Evolutionary conservation across 2,888 invertebrate genomes (phyloP), one percentile per base, ranked within the genome.

Genomic region (Tridacna crocea): DNA sequence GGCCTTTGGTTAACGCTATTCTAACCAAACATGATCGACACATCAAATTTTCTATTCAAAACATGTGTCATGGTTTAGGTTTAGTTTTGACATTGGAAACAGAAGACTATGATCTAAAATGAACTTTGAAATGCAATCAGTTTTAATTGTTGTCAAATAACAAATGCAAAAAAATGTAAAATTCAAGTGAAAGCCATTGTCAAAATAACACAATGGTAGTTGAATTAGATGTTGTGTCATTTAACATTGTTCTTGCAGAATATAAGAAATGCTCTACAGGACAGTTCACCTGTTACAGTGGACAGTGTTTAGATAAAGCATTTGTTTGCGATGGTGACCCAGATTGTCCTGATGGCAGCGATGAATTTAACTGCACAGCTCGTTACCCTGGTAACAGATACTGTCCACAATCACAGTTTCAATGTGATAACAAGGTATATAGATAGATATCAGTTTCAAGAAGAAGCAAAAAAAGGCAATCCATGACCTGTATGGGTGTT

Each of bases 371-470:
- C 87, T 99, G 99, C 84, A 80, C 90, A 2, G 97, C 98, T 0
- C 96, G 97, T 46, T 98, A 96, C 95, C 98, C 98, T 0, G 97
- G 96, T 74, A 98, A 98, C 74, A 96, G 97, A 91, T 98, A 97
- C 93, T 99, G 99, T 91, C 97, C 98, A 0, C 97, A 97, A 88
- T 97, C 97, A 80, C 96, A 97, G 91, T 99, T 98, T 96, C 97
- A 99, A 93, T 99, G 99, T 94, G 96, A 96, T 79, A 99, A 99
- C 94, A 97, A 98, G 92, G 95, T 94, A 89, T 80, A 92, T 82
- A 13, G 12, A 60, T 36, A 36, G 36, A 36, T 36, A 36, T 36
- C 36, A 36, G 36, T 36, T 36, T 8, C 36, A 36, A 8, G 36
- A 36, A 36, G 36, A 8, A 36, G 8, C 36, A 36, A n/a, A n/a